Percentiles rank a stretch among this genome's conserved stretches.
phyloP scores from a whole-genome alignment of 2,797 vertebrate species.

The Hyperoplus immaculatus region DNA sequence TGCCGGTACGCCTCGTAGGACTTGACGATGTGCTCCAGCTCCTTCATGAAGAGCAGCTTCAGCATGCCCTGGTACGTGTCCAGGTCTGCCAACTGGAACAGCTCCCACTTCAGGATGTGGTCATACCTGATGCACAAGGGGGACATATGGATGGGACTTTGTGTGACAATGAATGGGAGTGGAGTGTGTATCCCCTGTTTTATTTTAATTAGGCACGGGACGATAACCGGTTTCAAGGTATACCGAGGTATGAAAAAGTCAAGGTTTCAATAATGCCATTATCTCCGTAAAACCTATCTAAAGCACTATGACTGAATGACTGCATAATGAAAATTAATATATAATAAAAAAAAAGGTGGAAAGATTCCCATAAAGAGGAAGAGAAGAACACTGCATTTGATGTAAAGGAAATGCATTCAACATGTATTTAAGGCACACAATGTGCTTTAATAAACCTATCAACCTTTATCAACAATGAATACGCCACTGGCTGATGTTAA shows the following conservation, averaged over 20 bases:
- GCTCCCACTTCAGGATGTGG: slow-evolving; percentile 99
- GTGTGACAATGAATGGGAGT: no score
- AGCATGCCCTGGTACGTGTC: slow-evolving; percentile 99
- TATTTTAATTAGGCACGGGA: not conserved
- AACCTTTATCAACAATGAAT: not conserved
- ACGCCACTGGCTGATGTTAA: no score
- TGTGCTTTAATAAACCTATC: not conserved
- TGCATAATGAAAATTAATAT: not conserved
- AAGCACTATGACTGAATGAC: no score
- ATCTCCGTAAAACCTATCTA: no score
- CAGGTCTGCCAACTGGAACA: slow-evolving; percentile 98
- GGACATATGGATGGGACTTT: not conserved
- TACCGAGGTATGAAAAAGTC: no score
- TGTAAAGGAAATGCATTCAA: not conserved
- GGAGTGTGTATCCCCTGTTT: no score
- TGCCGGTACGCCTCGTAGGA: slow-evolving; percentile 97
- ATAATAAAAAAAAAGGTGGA: not conserved
- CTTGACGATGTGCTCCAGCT: slow-evolving; percentile 98
- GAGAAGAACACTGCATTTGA: not conserved
- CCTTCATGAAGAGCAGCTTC: slow-evolving; percentile 99
- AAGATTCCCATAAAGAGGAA: not conserved
- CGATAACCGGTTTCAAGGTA: no score
- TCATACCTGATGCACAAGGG: slow-evolving; percentile 88
- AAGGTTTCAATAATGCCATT: no score
- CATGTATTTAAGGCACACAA: not conserved